Evolutionary conservation across 2,888 invertebrate genomes (phyloP).

Genomic region (Sclerodermus sp.): DNA sequence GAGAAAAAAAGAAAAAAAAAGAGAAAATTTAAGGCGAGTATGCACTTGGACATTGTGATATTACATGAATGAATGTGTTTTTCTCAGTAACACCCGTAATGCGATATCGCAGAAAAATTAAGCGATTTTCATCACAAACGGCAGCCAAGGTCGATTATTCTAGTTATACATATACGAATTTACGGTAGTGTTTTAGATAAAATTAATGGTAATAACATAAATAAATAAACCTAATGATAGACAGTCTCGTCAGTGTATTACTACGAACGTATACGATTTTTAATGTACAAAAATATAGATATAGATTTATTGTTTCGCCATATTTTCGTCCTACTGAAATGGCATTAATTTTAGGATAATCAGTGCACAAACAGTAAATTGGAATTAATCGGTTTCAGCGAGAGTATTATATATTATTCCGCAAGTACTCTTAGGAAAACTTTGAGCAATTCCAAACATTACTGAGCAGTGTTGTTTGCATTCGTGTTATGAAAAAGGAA

Average conservation of each 20-base stretch:
- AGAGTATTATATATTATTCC: no score
- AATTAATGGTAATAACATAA: constrained; percentile 34
- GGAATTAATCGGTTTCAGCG: no score
- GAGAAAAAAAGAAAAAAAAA: constrained; percentile 10
- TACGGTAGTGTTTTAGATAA: constrained; percentile 47
- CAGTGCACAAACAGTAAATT: no score
- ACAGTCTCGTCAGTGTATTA: constrained; percentile 55
- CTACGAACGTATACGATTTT: constrained; percentile 57
- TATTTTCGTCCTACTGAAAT: not conserved
- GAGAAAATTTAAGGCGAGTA: constrained; percentile 35
- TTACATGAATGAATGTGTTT: constrained; percentile 33
- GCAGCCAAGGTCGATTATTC: constrained; percentile 42
- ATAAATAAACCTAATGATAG: constrained; percentile 35
- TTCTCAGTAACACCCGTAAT: constrained; percentile 21
- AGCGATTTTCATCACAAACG: constrained; percentile 24
- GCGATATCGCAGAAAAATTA: constrained; percentile 36
- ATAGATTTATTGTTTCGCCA: constrained; percentile 15
- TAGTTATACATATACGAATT: constrained; percentile 58
- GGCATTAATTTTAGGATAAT: no score
- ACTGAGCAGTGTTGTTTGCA: no score
- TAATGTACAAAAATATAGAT: constrained; percentile 53
- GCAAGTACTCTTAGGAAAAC: no score
- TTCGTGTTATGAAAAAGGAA: no score
- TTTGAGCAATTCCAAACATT: no score
- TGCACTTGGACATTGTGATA: constrained; percentile 55